phyloP scores from a whole-genome alignment of 2,888 invertebrate genomes.

The Callyntrura guangdongensis region DNA sequence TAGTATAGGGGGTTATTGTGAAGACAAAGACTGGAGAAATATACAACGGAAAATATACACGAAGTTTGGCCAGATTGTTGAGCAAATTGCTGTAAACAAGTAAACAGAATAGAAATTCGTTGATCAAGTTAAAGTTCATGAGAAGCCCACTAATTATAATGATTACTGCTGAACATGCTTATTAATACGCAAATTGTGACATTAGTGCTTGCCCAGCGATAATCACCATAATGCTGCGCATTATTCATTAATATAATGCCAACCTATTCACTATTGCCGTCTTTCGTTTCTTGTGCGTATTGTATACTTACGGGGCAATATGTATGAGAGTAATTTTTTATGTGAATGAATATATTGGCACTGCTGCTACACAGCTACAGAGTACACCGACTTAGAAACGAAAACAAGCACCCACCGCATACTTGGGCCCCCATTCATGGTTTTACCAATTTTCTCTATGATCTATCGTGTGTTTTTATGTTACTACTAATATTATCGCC shows the following conservation, averaged over 20 bases:
- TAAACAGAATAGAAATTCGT: neutral
- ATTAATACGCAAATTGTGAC: no score
- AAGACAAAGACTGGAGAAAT: no score
- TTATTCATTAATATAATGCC: neutral
- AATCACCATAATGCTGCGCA: no score
- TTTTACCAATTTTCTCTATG: slow-evolving; percentile 36
- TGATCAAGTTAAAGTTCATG: slow-evolving; percentile 2
- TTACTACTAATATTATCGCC: neutral
- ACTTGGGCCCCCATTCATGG: slow-evolving; percentile 48
- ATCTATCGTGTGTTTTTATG: neutral
- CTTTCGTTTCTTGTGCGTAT: neutral
- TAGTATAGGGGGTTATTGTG: no score
- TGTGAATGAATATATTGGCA: neutral
- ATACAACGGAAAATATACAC: neutral
- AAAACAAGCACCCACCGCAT: neutral
- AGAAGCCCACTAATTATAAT: neutral
- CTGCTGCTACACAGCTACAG: neutral
- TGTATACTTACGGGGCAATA: no score
- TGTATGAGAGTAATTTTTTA: neutral
- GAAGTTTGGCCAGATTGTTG: neutral
- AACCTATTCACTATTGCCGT: neutral
- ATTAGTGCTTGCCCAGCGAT: no score
- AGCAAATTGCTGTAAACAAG: neutral
- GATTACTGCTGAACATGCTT: no score
- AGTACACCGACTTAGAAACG: no score